These are phyloP conservation scores for Stomatorhinus ivindoensis DNA, from an alignment of 2,113 vertebrate species.

Conservation along the genomic window DNA sequence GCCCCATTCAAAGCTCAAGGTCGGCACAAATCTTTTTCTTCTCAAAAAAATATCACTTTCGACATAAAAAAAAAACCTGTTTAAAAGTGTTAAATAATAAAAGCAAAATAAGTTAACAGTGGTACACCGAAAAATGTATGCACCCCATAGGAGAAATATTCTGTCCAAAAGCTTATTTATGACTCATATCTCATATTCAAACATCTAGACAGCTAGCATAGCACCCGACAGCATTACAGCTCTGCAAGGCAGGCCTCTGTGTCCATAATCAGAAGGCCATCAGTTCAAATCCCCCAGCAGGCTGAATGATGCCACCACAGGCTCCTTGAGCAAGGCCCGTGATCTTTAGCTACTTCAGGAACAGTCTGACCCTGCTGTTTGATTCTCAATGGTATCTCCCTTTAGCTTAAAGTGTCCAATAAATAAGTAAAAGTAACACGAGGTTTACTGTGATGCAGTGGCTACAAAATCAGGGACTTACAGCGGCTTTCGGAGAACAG, in stretches of 20 bases:
- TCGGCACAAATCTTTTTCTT: not conserved
- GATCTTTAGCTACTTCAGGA: not conserved
- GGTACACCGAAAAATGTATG: not conserved
- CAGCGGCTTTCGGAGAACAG: not conserved
- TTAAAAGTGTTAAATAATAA: not conserved
- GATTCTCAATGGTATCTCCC: not conserved
- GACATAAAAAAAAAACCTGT: not conserved
- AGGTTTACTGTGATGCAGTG: not conserved
- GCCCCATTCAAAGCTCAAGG: not conserved
- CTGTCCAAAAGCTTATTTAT: not conserved
- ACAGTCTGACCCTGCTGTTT: not conserved
- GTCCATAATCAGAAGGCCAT: not conserved
- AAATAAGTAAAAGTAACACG: not conserved
- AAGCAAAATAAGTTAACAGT: not conserved
- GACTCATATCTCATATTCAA: not conserved
- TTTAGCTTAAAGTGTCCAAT: not conserved
- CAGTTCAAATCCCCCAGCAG: not conserved
- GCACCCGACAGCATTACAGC: not conserved
- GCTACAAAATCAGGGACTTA: not conserved
- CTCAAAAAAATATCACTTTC: not conserved
- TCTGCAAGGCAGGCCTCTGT: not conserved
- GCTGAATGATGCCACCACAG: not conserved
- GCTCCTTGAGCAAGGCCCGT: not conserved
- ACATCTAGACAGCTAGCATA: not conserved
- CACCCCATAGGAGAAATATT: not conserved